A percentile compares a stretch with the other conserved stretches of the same genome.
Conservation (phyloP, 2,888 invertebrate species). For the Coleophora flavipennella region DNA sequence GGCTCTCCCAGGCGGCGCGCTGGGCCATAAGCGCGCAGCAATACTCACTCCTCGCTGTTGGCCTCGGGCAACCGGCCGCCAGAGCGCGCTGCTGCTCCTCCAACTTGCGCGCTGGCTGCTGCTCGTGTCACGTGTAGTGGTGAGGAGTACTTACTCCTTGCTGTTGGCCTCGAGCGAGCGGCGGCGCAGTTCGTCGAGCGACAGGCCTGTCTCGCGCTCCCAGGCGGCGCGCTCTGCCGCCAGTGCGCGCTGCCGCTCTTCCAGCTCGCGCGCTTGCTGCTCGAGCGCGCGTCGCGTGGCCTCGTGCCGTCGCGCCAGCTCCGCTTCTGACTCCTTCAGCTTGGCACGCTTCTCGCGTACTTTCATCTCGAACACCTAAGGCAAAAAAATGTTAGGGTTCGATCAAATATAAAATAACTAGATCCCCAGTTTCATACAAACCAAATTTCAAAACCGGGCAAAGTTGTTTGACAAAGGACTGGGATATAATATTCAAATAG, state of each 20-base stretch:
- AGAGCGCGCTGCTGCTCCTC: constrained; percentile 91
- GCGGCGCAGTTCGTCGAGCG: constrained; percentile 89
- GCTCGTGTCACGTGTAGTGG: too few species aligned
- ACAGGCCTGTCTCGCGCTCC: constrained; percentile 92
- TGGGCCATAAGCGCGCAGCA: constrained; percentile 52
- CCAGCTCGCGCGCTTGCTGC: constrained; percentile 92
- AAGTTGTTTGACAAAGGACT: too few species aligned
- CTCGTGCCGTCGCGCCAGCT: constrained; percentile 93
- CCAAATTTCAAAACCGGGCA: too few species aligned
- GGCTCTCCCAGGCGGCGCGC: constrained; percentile 90
- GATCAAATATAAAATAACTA: too few species aligned
- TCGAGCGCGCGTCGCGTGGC: constrained; percentile 81
- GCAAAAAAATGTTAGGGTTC: neutral
- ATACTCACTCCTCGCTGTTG: neutral
- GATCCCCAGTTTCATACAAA: too few species aligned
- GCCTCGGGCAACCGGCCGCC: constrained; percentile 71
- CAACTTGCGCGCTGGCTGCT: constrained; percentile 88
- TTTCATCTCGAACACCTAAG: constrained; percentile 96
- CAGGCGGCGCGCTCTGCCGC: constrained; percentile 89
- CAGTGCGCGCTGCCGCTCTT: constrained; percentile 89
- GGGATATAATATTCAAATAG: too few species aligned
- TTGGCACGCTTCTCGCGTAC: constrained; percentile 97
- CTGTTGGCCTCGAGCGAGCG: constrained; percentile 91
- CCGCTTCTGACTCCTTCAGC: constrained; percentile 94
- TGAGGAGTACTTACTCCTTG: constrained; percentile 85